Percentiles rank a stretch among this genome's conserved stretches.
Conservation (phyloP, 92 coral and sea anemone species). For the Parazoanthus darwini region DNA sequence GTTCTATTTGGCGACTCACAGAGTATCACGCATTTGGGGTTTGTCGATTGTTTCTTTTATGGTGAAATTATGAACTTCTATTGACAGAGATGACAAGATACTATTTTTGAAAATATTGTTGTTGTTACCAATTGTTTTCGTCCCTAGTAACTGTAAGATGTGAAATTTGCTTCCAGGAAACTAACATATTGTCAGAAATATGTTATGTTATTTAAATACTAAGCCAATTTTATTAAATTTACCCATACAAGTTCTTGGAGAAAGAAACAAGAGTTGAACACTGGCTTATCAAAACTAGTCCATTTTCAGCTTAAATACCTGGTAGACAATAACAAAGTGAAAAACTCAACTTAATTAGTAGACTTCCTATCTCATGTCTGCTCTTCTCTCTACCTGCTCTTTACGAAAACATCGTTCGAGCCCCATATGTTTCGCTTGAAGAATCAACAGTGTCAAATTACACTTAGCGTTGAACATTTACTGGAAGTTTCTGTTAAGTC, state of each 20-base stretch:
- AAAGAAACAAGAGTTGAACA: background rate
- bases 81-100: background rate
- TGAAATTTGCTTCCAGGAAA: slow-evolving; percentile 14
- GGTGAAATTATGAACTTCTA: background rate
- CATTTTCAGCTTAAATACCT: background rate
- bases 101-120: background rate
- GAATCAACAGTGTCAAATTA: background rate
- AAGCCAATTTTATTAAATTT: background rate
- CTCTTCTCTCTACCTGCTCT: background rate
- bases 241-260: background rate
- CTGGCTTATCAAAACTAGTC: background rate
- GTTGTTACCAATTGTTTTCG: background rate
- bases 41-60: no score
- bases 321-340: background rate
- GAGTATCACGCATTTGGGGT: background rate
- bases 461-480: background rate
- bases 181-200: slow-evolving; percentile 10
- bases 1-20: no score
- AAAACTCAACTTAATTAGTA: background rate
- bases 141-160: background rate
- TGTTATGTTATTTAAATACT: background rate
- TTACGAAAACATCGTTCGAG: no score
- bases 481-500: slow-evolving; percentile 11
- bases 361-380: background rate
- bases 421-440: background rate